Base-by-base conservation (phyloP, 1,140 invertebrate species). In the Cydia fagiglandana region DNA sequence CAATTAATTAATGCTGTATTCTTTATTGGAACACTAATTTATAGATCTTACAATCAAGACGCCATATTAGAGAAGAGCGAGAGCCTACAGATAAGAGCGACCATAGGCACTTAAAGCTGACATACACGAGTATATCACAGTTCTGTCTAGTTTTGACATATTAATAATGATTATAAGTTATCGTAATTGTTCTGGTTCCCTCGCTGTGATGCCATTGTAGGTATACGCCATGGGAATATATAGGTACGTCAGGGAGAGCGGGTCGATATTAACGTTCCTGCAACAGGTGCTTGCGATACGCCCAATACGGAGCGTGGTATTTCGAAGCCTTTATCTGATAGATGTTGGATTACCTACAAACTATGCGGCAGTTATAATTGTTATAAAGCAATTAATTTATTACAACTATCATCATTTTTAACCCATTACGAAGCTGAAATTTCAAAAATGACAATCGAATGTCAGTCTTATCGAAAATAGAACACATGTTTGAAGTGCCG, bases 221-320 rank as follows among this genome's bases (percentile, higher is more conserved):
- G 50, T n/a, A 53, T 30, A 30, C 4, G 50, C 50, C 5, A 53
- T 17, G 50, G n/a, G n/a, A 68, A 68, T 64, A 64, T 1, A n/a
- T n/a, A n/a, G n/a, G n/a, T n/a, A 68, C 6, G 34, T 15, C 64
- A 38, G 64, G 64, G 64, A 64, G 64, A 68, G 30, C 34, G 64
- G 64, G 66, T 70, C 66, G 66, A 70, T 70, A 70, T 24, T 24
- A 61, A 61, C 20, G 56, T 24, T 1, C 50, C 64, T 10, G 66
- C 66, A 70, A 70, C 66, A 70, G 66, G 66, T 70, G 34, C 30
- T 4, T 30, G 64, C 66, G 66, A 70, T 70, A 70, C 34, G 15
- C n/a, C 66, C 66, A 41, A 66, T 66, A 66, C 64, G 17, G 34
- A 61, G 2, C 56, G 20, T 12, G 34, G 30, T 38, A 15, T 41